A percentile compares a stretch with the other conserved stretches of the same genome.
Conservation (phyloP, 2,797 vertebrate genomes). For the Lepus oiostolus region DNA sequence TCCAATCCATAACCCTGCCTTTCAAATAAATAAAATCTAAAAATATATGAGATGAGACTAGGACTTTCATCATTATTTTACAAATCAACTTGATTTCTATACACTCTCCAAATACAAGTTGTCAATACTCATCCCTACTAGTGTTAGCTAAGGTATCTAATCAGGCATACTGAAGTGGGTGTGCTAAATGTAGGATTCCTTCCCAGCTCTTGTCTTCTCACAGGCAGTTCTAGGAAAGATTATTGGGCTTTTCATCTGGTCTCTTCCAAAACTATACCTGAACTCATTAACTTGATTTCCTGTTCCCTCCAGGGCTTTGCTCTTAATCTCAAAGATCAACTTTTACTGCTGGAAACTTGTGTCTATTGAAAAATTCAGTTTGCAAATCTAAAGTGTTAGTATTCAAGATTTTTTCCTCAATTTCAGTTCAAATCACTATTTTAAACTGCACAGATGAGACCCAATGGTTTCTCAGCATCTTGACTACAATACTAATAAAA, state of each 20-base stretch:
- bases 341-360: not conserved
- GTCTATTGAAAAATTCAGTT: not conserved
- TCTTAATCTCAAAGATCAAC: slow-evolving; percentile 21
- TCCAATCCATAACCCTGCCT: no score
- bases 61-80: not conserved
- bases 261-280: not conserved
- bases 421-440: slow-evolving; percentile 33
- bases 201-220: not conserved
- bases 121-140: accelerated
- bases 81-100: not conserved
- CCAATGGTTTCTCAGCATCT: not conserved
- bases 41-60: not conserved
- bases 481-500: not conserved
- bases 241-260: not conserved
- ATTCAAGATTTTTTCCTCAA: not conserved
- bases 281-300: slow-evolving; percentile 19
- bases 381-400: not conserved
- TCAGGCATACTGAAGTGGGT: not conserved
- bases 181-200: not conserved
- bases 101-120: not conserved
- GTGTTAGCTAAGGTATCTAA: not conserved
- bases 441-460: not conserved
- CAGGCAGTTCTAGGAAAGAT: not conserved
- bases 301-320: not conserved
- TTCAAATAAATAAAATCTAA: no score